Evolutionary conservation across 1,140 invertebrate species (phyloP).

Genomic region (Halictus rubicundus): DNA sequence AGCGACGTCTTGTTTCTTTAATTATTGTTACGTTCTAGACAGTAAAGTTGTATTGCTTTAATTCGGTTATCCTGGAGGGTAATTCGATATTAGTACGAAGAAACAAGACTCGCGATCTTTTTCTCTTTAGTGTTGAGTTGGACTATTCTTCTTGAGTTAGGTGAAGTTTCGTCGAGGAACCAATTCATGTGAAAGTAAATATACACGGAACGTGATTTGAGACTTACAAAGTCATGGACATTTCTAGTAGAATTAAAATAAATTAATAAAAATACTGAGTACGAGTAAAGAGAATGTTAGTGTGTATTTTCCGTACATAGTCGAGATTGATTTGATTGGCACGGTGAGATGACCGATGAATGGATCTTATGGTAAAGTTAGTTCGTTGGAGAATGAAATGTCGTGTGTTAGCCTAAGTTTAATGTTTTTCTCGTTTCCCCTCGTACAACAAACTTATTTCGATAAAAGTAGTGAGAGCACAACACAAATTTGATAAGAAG

Average conservation of each 20-base stretch:
- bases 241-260: conserved; percentile 1
- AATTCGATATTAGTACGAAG: background rate
- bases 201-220: conserved; percentile 7
- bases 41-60: background rate
- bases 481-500: background rate
- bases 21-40: conserved; percentile 6
- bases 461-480: conserved; percentile 12
- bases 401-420: background rate
- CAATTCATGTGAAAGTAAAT: conserved; percentile 27
- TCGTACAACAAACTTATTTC: background rate
- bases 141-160: background rate
- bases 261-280: conserved; percentile 9
- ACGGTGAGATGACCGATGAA: conserved; percentile 22
- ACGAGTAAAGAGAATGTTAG: conserved; percentile 1
- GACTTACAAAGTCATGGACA: conserved; percentile 21
- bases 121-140: conserved; percentile 23
- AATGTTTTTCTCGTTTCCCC: background rate
- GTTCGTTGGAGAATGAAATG: conserved; percentile 4
- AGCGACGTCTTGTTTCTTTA: background rate
- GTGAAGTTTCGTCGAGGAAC: conserved; percentile 11
- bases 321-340: conserved; percentile 18
- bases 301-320: background rate
- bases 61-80: background rate
- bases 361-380: conserved; percentile 22
- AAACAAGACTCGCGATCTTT: conserved; percentile 20